Percentiles rank a stretch among this genome's conserved stretches.
Evolutionary conservation across 2,113 vertebrate species (phyloP).

Genomic region (Pleuronectes platessa): DNA sequence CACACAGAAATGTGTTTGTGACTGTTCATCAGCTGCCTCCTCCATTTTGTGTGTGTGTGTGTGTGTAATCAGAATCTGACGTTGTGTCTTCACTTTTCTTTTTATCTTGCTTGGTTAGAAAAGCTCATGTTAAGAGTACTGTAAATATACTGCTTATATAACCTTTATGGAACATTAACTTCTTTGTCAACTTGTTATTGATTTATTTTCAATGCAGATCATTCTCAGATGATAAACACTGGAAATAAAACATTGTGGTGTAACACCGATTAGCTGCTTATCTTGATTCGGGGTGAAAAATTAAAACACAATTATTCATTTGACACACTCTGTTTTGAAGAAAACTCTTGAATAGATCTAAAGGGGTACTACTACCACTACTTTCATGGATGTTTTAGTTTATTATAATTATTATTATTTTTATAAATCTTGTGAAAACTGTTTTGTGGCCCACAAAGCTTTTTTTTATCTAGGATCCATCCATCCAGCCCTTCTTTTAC

Average conservation of each 20-base stretch:
- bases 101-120: background rate
- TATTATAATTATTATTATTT: background rate
- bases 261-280: background rate
- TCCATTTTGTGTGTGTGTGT: background rate
- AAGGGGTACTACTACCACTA: background rate
- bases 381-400: background rate
- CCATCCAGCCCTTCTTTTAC: too few relatives aligned
- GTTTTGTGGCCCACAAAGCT: too few relatives aligned
- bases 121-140: background rate
- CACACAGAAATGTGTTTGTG: background rate
- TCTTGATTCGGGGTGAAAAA: background rate
- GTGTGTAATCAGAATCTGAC: background rate
- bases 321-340: background rate
- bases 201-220: background rate
- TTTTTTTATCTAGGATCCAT: too few relatives aligned
- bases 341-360: background rate
- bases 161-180: background rate
- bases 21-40: constrained; percentile 1
- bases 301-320: background rate
- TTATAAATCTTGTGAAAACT: too few relatives aligned
- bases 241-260: background rate
- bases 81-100: background rate
- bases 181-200: constrained; percentile 2
- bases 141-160: constrained; percentile 4
- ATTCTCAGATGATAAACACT: background rate